Conservation (phyloP, 1,140 invertebrate species). For the Macrostomum lignano region DNA sequence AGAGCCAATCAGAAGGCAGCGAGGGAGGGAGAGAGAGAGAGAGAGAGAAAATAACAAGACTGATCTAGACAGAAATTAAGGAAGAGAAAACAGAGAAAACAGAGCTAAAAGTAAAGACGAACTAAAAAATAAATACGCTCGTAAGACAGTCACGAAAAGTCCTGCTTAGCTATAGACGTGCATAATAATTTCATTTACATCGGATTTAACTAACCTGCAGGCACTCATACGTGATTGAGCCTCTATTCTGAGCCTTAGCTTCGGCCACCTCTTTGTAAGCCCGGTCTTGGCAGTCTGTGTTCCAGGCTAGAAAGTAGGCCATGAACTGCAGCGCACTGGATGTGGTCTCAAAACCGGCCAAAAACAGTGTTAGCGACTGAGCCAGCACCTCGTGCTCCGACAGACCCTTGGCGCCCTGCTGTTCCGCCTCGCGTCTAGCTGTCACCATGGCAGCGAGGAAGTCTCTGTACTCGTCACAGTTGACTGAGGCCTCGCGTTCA, state of each 20-base stretch:
- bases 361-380: conserved; percentile 10
- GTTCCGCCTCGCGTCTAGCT: neutral
- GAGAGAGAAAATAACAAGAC: too few relatives aligned
- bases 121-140: too few relatives aligned
- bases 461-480: conserved; percentile 2
- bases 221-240: neutral
- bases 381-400: conserved; percentile 11
- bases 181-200: too few relatives aligned
- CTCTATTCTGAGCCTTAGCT: neutral
- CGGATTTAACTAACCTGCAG: too few relatives aligned
- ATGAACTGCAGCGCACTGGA: conserved; percentile 10
- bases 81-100: too few relatives aligned
- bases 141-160: too few relatives aligned
- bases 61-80: too few relatives aligned
- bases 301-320: conserved; percentile 11
- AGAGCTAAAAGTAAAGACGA: too few relatives aligned
- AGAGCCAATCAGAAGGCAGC: too few relatives aligned
- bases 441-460: conserved; percentile 5
- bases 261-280: conserved; percentile 9
- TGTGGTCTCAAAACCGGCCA: conserved; percentile 11
- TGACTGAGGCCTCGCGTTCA: neutral
- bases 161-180: too few relatives aligned
- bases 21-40: too few relatives aligned
- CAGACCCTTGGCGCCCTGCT: conserved; percentile 6
- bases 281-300: conserved; percentile 10